Percentiles rank a stretch among this genome's conserved stretches.
Conservation (phyloP, 2,888 invertebrate genomes). For the Drosophila peninsularis region DNA sequence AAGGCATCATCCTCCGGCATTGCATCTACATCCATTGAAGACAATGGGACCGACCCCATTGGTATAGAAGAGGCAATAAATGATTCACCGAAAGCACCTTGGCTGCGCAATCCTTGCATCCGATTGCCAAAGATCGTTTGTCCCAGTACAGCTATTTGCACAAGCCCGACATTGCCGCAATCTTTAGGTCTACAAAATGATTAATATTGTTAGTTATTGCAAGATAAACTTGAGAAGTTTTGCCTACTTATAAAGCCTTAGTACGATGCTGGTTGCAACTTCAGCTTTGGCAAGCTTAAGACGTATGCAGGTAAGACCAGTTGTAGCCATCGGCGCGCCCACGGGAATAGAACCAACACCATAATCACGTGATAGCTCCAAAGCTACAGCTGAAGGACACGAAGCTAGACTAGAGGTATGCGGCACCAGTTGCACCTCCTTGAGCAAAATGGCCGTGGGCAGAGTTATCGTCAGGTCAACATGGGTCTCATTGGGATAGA, state of each 20-base stretch:
- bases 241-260: slow-evolving; percentile 85
- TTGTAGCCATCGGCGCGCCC: slow-evolving; percentile 93
- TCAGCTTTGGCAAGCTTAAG: slow-evolving; percentile 93
- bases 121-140: slow-evolving; percentile 91
- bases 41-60: slow-evolving; percentile 33
- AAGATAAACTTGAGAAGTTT: neutral
- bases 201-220: neutral
- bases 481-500: slow-evolving; percentile 95
- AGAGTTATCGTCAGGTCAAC: slow-evolving; percentile 94
- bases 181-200: slow-evolving; percentile 89
- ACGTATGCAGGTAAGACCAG: slow-evolving; percentile 94
- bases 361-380: slow-evolving; percentile 93
- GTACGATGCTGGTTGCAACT: slow-evolving; percentile 92
- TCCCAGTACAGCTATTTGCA: slow-evolving; percentile 93
- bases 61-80: slow-evolving; percentile 49
- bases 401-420: slow-evolving; percentile 93
- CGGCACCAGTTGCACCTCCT: slow-evolving; percentile 94
- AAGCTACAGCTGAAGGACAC: slow-evolving; percentile 94
- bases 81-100: slow-evolving; percentile 55
- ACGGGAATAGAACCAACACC: slow-evolving; percentile 91
- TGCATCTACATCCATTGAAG: slow-evolving; percentile 52
- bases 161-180: slow-evolving; percentile 94
- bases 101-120: slow-evolving; percentile 56
- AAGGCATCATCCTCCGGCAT: slow-evolving; percentile 83
- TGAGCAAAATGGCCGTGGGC: slow-evolving; percentile 94